A percentile compares a stretch with the other conserved stretches of the same genome.
phyloP scores from a whole-genome alignment of 2,797 vertebrate species.

The Cetoscarus ocellatus region DNA sequence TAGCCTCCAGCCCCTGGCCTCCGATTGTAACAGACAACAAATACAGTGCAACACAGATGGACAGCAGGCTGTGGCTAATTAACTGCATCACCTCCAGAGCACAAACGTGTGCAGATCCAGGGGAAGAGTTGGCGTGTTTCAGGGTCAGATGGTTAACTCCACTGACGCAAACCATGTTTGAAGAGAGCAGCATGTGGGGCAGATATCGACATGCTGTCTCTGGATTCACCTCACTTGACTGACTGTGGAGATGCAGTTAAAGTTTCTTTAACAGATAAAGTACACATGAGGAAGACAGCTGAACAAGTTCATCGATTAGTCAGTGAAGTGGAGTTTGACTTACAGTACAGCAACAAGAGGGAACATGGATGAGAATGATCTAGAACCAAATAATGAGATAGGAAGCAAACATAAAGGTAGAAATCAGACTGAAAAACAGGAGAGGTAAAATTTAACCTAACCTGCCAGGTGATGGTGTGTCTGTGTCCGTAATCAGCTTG shows the following conservation, averaged over 20 bases:
- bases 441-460: neutral
- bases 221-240: constrained; percentile 6
- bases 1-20: constrained; percentile 67
- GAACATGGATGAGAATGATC: constrained; percentile 1
- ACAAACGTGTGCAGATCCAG: constrained; percentile 42
- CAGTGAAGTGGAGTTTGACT: constrained; percentile 1
- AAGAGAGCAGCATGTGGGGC: constrained; percentile 2
- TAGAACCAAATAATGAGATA: constrained; percentile 37
- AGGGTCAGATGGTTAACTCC: constrained; percentile 38
- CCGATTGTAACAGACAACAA: constrained; percentile 66
- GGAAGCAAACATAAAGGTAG: constrained; percentile 9
- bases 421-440: constrained; percentile 11
- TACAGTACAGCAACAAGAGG: constrained; percentile 26
- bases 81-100: constrained; percentile 51
- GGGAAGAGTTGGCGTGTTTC: constrained; percentile 28
- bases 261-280: constrained; percentile 3
- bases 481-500: constrained; percentile 8
- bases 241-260: neutral
- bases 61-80: constrained; percentile 73
- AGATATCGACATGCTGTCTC: constrained; percentile 13
- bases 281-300: neutral
- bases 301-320: neutral
- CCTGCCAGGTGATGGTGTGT: constrained; percentile 25
- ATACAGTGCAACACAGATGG: constrained; percentile 82
- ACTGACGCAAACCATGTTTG: constrained; percentile 28